Evolutionary conservation across 1,140 invertebrate genomes (phyloP).

Genomic region (Drosophila azteca): DNA sequence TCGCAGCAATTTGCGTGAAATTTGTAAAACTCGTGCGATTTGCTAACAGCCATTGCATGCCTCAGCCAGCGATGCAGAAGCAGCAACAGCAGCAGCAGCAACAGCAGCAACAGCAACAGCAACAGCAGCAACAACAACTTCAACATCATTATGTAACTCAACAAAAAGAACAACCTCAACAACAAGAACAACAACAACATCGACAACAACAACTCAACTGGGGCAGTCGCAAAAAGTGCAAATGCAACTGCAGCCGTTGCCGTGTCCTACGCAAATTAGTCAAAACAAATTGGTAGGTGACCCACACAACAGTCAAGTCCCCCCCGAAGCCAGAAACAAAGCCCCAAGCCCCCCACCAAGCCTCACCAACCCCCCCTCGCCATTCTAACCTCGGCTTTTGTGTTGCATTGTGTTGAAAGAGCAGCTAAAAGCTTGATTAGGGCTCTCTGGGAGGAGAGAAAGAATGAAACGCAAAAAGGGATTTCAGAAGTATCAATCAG

Average conservation of each 20-base stretch:
- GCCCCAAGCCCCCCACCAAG: too few species aligned
- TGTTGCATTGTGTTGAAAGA: too few species aligned
- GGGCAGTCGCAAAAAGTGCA: constrained; percentile 59
- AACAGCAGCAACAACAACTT: constrained; percentile 41
- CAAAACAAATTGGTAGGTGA: constrained; percentile 74
- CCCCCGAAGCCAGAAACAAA: not conserved
- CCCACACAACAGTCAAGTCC: constrained; percentile 15
- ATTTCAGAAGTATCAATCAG: too few species aligned
- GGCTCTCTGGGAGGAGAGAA: too few species aligned
- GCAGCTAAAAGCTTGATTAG: too few species aligned
- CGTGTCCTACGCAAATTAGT: constrained; percentile 64
- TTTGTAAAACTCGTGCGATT: constrained; percentile 63
- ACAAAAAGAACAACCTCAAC: constrained; percentile 17
- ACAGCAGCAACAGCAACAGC: constrained; percentile 38
- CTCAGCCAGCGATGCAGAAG: constrained; percentile 43
- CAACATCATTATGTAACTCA: constrained; percentile 21
- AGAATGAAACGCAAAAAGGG: too few species aligned
- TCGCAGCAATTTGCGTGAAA: constrained; percentile 64
- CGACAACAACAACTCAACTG: constrained; percentile 38
- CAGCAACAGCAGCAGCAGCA: constrained; percentile 56
- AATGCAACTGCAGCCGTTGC: constrained; percentile 56
- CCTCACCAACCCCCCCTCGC: too few species aligned
- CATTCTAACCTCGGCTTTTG: not conserved
- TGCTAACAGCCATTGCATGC: constrained; percentile 75
- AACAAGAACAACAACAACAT: constrained; percentile 30